Evolutionary conservation across 1,140 invertebrate species (phyloP), one percentile per base, ranked within the genome.

Genomic region (Drosophila saltans): DNA sequence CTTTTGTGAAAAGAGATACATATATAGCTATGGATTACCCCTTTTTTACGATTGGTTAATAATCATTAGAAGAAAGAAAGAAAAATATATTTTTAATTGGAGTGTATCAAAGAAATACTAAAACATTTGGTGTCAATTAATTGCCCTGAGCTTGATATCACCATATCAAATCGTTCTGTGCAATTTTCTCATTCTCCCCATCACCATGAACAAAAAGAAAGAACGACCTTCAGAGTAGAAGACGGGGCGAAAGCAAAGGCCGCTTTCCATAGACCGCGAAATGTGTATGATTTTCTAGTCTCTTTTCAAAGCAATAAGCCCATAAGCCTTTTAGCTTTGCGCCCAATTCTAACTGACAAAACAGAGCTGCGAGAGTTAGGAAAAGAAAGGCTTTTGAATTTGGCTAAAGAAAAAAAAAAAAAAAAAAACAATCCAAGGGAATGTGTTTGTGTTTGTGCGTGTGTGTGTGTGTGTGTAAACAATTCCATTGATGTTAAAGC

Each of bases 311-410:
- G 41, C 41, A 30, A 58, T 88, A 89, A 89, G 84, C 56, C 71
- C 66, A 78, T 89, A 89, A 89, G 80, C 84, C 84, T 89, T 89
- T 89, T 89, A 89, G 84, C 84, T 81, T 70, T 89, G 84, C 71
- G 78, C 84, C 80, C 85, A 89, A 89, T 89, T 89, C 84, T 88
- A 61, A 71, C 78, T 75, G 78, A 88, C 83, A 86, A 88, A 88
- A 83, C 67, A 80, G 55, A 55, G 26, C 41, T 56, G 36, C n/a
- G 41, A 45, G 60, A 28, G 60, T 66, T 28, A 69, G 57, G 64
- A 89, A 89, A 83, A 78, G 84, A 88, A 88, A 88, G 83, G 83
- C 76, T 88, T 85, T 81, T 78, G 75, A 72, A 78, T 75, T 69
- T 74, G 70, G 73, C 67, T 82, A 83, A 79, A 70, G 79, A 79